A percentile compares a stretch with the other conserved stretches of the same genome.
Evolutionary conservation across 2,797 vertebrate species (phyloP).

Genomic region (Hephaestus fuliginosus): DNA sequence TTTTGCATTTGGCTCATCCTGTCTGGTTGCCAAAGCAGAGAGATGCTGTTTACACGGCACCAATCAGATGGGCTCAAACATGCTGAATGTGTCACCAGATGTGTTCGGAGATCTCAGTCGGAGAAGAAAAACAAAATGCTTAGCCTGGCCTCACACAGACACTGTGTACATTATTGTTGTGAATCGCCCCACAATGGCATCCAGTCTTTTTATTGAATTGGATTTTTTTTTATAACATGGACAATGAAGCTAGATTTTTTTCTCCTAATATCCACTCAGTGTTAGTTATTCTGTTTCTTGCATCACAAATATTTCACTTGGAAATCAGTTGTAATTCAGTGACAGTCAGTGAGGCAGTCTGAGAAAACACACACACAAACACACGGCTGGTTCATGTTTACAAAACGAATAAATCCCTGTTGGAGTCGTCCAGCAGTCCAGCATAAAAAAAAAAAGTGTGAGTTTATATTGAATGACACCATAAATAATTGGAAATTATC

Average conservation of each 20-base stretch:
- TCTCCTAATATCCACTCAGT: constrained; percentile 4
- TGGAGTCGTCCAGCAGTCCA: neutral
- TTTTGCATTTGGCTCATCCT: constrained; percentile 3
- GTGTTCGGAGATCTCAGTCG: neutral
- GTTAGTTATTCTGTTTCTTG: neutral
- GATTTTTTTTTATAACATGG: neutral
- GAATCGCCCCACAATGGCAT: neutral
- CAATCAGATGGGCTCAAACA: constrained; percentile 56
- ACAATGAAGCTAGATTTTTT: neutral
- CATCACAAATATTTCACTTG: constrained; percentile 40
- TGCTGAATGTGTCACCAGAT: constrained; percentile 28
- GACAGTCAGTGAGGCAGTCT: neutral
- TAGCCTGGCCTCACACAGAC: neutral
- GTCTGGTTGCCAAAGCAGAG: constrained; percentile 56
- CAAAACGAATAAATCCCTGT: neutral
- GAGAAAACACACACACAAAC: constrained; percentile 13
- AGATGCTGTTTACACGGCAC: constrained; percentile 37
- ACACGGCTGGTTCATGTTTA: constrained; percentile 1
- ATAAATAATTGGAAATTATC: too few species aligned
- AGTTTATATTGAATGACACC: too few species aligned
- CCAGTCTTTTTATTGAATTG: neutral
- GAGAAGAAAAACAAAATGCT: constrained; percentile 6
- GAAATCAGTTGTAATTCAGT: constrained; percentile 36
- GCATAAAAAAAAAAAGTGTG: neutral
- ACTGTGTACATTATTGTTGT: neutral